Conservation (phyloP, 2,888 invertebrate species). For the Heliconius sara region DNA sequence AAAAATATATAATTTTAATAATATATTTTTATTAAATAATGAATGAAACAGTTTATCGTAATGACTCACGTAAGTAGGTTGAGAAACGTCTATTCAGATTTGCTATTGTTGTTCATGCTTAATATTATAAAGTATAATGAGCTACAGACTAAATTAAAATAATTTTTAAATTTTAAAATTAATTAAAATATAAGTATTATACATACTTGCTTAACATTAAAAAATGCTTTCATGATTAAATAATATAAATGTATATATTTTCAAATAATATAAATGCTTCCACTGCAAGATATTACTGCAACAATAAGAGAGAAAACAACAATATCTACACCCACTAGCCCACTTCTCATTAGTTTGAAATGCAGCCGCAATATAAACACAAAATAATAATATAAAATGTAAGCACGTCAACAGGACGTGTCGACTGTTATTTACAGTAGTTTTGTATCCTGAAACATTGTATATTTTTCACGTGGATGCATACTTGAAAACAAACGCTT, state of each 20-base stretch:
- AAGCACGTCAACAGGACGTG: slow-evolving; percentile 20
- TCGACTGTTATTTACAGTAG: slow-evolving; percentile 23
- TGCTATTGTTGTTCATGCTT: slow-evolving; percentile 3
- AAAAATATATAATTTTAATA: not conserved
- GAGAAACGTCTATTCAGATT: not conserved
- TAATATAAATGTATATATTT: too few species aligned
- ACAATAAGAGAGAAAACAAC: slow-evolving; percentile 16
- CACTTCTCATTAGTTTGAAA: slow-evolving; percentile 20
- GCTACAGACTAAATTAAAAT: not conserved
- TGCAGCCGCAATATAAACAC: slow-evolving; percentile 9
- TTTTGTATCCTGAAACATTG: slow-evolving; percentile 33
- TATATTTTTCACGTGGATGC: slow-evolving; percentile 15
- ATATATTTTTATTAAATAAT: not conserved
- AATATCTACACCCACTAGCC: slow-evolving; percentile 20
- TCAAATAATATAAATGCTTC: slow-evolving; percentile 3
- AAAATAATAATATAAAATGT: slow-evolving; percentile 26
- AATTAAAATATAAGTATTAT: not conserved
- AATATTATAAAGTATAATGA: not conserved
- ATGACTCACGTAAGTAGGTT: not conserved
- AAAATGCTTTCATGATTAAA: not conserved
- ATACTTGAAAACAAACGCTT: slow-evolving; percentile 8
- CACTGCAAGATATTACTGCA: slow-evolving; percentile 1
- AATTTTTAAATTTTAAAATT: not conserved
- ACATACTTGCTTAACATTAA: not conserved
- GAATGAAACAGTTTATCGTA: not conserved